Conservation (phyloP, 2,113 vertebrate genomes). For the Istiophorus platypterus region DNA sequence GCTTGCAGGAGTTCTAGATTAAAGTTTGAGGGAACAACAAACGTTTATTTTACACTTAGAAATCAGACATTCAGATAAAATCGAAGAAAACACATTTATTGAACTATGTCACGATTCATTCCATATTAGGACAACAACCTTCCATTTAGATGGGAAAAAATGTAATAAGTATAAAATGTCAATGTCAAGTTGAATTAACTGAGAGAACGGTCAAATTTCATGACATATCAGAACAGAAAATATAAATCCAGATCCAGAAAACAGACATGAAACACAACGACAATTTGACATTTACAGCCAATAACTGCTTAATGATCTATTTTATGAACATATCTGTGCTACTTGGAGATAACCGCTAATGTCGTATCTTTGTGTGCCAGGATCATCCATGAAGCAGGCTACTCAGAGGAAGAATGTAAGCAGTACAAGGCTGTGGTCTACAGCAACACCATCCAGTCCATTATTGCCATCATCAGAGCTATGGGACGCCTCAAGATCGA, state of each 20-base stretch:
- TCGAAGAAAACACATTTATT: not conserved
- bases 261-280: not conserved
- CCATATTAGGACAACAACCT: not conserved
- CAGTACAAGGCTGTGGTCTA: slow-evolving; percentile 99
- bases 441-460: slow-evolving; percentile 99
- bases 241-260: not conserved
- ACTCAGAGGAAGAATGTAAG: slow-evolving; percentile 99
- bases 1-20: no score
- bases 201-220: not conserved
- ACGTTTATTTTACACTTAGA: not conserved
- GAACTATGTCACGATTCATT: not conserved
- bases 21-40: not conserved
- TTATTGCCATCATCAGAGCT: slow-evolving; percentile 97
- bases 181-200: not conserved
- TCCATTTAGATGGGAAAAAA: not conserved
- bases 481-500: slow-evolving; percentile 99
- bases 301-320: not conserved
- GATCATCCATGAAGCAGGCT: slow-evolving; percentile 98
- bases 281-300: not conserved
- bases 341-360: not conserved
- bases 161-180: not conserved
- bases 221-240: not conserved
- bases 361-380: slow-evolving; percentile 73
- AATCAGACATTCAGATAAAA: no score
- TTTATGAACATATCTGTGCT: not conserved